Evolutionary conservation across 2,888 invertebrate species (phyloP), one percentile per base, ranked within the genome.

Genomic region (Latheticus oryzae): DNA sequence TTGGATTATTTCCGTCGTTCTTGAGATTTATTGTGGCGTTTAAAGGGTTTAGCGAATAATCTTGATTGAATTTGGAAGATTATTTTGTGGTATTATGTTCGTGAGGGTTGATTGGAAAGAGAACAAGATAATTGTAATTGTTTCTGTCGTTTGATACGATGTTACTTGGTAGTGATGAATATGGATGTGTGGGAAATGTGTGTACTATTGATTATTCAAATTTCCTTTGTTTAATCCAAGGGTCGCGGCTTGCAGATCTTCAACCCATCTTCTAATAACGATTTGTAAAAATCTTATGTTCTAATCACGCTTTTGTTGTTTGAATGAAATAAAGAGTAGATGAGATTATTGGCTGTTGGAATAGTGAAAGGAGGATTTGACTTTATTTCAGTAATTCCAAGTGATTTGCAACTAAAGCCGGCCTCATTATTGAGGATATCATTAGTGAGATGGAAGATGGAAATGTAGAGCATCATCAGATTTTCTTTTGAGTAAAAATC

Each of bases 361-460:
- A 43, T 33, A 32, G 45, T 30, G 12, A 21, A 21, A 23, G 19
- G 32, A 1, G 32, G 28, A 42, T 42, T 24, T n/a, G 16, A 16
- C 28, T 28, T 45, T 45, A 45, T 45, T 45, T 32, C 9, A 24
- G 23, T 38, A 38, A 37, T 19, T 26, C 13, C n/a, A 12, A 45
- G 30, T 30, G 45, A 45, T 45, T 45, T 45, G 45, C 45, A 45
- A 45, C 45, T 45, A 45, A 45, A 45, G 12, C 30, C 11, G 42
- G 28, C 16, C 28, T 28, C 42, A 42, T 42, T 42, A 42, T 42
- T 45, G 45, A 13, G 19, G 30, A 28, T 38, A 37, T 50, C 50
- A 50, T 50, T 50, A 50, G 50, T 16, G 50, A 37, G 9, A 30
- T 45, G 32, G 45, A 28, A 42, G 50, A 50, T 38, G 50, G 26